Conservation (phyloP, 2,888 invertebrate genomes). For the Dugesia japonica region DNA sequence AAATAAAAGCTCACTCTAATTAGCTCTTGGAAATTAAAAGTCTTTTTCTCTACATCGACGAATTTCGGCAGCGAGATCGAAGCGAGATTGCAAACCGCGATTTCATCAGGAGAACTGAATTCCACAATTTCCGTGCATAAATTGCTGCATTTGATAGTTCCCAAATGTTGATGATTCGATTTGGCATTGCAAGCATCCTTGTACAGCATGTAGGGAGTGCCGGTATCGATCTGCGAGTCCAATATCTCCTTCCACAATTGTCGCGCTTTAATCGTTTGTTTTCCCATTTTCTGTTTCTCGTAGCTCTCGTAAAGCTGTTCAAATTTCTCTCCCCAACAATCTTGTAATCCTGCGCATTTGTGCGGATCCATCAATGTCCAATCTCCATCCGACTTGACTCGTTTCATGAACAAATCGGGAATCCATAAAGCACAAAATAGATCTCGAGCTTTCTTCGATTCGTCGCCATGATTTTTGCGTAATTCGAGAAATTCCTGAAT, state of each 20-base stretch:
- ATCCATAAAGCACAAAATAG: slow-evolving; percentile 93
- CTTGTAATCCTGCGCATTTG: slow-evolving; percentile 70
- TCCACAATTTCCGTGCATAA: slow-evolving; percentile 93
- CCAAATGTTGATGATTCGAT: slow-evolving; percentile 90
- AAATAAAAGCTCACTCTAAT: slow-evolving; percentile 56
- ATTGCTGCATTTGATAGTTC: slow-evolving; percentile 92
- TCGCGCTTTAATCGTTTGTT: slow-evolving; percentile 58
- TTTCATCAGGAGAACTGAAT: slow-evolving; percentile 72
- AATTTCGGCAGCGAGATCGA: slow-evolving; percentile 90
- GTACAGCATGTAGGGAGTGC: slow-evolving; percentile 71
- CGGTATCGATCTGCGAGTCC: slow-evolving; percentile 72
- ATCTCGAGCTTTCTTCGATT: slow-evolving; percentile 79
- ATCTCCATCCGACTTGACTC: slow-evolving; percentile 60
- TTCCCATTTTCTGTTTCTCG: slow-evolving; percentile 54
- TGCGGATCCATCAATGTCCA: slow-evolving; percentile 97
- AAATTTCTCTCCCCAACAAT: slow-evolving; percentile 86
- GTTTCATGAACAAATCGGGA: slow-evolving; percentile 89
- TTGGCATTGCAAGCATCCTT: slow-evolving; percentile 81
- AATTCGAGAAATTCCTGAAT: slow-evolving; percentile 81
- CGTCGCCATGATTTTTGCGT: slow-evolving; percentile 78
- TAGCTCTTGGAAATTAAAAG: slow-evolving; percentile 71
- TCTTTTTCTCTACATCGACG: slow-evolving; percentile 58
- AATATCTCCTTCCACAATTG: slow-evolving; percentile 68
- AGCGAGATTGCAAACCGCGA: slow-evolving; percentile 86
- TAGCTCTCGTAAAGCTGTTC: slow-evolving; percentile 69